phyloP scores from a whole-genome alignment of 2,113 vertebrate species.

The Orycteropus afer region DNA sequence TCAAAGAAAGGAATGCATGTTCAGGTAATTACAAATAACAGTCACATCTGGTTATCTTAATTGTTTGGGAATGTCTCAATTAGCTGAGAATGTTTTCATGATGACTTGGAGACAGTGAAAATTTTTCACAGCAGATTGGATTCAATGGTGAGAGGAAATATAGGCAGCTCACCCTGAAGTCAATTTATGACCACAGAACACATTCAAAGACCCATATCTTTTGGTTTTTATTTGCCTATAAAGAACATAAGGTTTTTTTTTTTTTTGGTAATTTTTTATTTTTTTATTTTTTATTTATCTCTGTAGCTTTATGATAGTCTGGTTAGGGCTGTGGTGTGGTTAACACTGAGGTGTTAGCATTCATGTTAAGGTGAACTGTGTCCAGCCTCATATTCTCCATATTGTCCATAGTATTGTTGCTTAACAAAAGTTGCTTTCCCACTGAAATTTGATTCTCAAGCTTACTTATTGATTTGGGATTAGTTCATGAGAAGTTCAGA shows the following conservation, averaged over 20 bases:
- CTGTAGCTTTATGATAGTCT: not conserved
- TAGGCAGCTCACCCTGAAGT: slow-evolving; percentile 75
- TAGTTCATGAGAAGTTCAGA: not conserved
- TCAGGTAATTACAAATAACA: slow-evolving; percentile 91
- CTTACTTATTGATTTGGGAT: not conserved
- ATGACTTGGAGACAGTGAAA: slow-evolving; percentile 87
- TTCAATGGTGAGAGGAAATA: slow-evolving; percentile 85
- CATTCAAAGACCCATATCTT: slow-evolving; percentile 59
- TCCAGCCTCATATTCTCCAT: not conserved
- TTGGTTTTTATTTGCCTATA: slow-evolving; percentile 68
- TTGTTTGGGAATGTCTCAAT: slow-evolving; percentile 90
- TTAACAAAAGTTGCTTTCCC: not conserved
- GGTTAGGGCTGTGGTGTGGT: not conserved
- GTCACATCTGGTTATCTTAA: slow-evolving; percentile 90
- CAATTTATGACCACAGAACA: slow-evolving; percentile 76
- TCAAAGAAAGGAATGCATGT: slow-evolving; percentile 87
- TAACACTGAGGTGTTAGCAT: too few species aligned
- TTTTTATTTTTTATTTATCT: not conserved
- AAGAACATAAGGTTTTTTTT: slow-evolving; percentile 27
- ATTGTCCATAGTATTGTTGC: not conserved
- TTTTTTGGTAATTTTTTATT: not conserved
- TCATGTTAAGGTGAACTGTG: not conserved
- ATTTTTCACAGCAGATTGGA: slow-evolving; percentile 86
- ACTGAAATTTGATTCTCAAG: not conserved
- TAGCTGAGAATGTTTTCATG: slow-evolving; percentile 87